These are phyloP conservation scores for Sula dactylatra DNA, from an alignment of 2,113 vertebrate species.

Conservation along the genomic window DNA sequence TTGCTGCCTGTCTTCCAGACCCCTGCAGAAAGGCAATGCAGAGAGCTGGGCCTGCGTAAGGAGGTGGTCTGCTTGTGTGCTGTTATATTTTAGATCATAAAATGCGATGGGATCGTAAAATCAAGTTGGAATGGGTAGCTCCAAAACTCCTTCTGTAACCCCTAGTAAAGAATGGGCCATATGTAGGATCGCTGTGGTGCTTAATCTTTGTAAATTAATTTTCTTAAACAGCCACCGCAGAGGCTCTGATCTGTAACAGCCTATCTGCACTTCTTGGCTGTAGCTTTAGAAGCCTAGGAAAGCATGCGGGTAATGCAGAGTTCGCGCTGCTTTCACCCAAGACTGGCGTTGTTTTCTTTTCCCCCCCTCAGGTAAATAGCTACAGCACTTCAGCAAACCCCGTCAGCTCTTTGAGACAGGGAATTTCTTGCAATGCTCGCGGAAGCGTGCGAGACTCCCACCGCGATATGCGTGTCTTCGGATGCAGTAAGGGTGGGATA, in stretches of 20 bases:
- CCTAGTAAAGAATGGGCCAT: background rate
- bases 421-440: background rate
- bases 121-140: background rate
- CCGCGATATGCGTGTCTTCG: rapidly evolving
- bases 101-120: background rate
- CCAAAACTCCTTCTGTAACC: rapidly evolving
- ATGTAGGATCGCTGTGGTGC: background rate
- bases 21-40: rapidly evolving
- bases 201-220: background rate
- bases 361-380: background rate
- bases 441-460: rapidly evolving
- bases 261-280: background rate
- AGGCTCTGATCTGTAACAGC: background rate
- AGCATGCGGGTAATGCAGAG: background rate
- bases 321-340: background rate
- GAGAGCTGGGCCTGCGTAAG: background rate
- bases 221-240: background rate
- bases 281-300: background rate
- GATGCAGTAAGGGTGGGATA: rapidly evolving
- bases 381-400: background rate
- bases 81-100: background rate
- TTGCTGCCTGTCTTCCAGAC: background rate
- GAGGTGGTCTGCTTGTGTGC: background rate
- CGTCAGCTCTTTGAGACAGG: background rate
- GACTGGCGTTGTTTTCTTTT: background rate